Percentiles rank a stretch among this genome's conserved stretches.
Evolutionary conservation across 2,888 invertebrate species (phyloP).

Genomic region (Andrena trimmerana): DNA sequence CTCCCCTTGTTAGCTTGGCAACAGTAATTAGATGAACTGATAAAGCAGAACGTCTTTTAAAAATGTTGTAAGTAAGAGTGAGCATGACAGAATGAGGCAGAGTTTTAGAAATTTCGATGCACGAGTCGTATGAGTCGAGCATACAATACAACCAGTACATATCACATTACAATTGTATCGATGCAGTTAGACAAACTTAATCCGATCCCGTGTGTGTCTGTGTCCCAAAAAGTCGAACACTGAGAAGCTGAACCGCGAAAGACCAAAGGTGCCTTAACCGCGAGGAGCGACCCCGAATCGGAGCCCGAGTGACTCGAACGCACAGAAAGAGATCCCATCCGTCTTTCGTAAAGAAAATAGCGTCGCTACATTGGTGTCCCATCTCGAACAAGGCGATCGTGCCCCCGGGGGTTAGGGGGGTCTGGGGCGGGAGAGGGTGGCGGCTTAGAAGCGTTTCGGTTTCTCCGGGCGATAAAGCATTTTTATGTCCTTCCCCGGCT

Average conservation of each 20-base stretch:
- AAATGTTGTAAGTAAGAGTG: too few species aligned
- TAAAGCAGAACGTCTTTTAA: too few species aligned
- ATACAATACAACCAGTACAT: too few species aligned
- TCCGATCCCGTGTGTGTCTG: too few species aligned
- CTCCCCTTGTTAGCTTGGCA: too few species aligned
- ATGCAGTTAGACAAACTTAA: too few species aligned
- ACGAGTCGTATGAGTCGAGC: too few species aligned
- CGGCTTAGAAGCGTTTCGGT: conserved; percentile 71
- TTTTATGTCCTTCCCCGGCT: conserved; percentile 82
- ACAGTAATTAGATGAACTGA: too few species aligned
- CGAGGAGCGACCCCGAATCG: conserved; percentile 15
- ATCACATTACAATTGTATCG: too few species aligned
- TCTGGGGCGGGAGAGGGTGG: conserved; percentile 14
- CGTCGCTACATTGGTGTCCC: conserved; percentile 51
- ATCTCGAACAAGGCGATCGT: conserved; percentile 71
- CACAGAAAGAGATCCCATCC: conserved; percentile 41
- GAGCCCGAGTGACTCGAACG: conserved; percentile 32
- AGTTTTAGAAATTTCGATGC: too few species aligned
- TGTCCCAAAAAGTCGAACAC: neutral
- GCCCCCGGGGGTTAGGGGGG: conserved; percentile 41
- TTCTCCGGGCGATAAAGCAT: conserved; percentile 82
- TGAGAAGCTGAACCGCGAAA: neutral
- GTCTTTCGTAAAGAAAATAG: conserved; percentile 54
- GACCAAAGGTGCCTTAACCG: neutral
- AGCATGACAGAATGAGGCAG: too few species aligned